These are phyloP conservation scores for Anarsia innoxiella DNA, from an alignment of 2,888 invertebrate genomes.

Conservation along the genomic window DNA sequence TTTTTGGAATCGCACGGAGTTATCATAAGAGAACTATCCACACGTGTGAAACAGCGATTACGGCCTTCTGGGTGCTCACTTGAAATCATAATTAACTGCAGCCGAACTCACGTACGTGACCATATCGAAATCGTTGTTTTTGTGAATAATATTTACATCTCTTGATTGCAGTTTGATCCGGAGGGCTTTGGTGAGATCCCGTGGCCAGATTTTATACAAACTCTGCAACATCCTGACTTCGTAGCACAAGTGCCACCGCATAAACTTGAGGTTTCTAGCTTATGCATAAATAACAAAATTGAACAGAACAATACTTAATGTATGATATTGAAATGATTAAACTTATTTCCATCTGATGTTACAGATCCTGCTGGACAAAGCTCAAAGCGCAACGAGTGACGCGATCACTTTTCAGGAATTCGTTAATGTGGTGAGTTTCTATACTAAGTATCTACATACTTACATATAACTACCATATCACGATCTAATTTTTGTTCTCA, in stretches of 20 bases:
- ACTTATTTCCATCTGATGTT: too few species aligned
- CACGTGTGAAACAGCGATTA: slow-evolving; percentile 52
- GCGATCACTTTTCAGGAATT: slow-evolving; percentile 95
- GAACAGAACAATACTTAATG: too few species aligned
- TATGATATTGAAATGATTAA: too few species aligned
- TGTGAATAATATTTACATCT: slow-evolving; percentile 8
- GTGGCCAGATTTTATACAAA: slow-evolving; percentile 87
- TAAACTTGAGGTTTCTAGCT: slow-evolving; percentile 85
- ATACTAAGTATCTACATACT: not conserved
- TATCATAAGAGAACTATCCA: slow-evolving; percentile 35
- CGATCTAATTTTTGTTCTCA: not conserved
- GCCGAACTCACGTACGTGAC: slow-evolving; percentile 17
- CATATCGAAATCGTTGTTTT: slow-evolving; percentile 11
- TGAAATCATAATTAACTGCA: slow-evolving; percentile 44
- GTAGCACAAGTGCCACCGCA: slow-evolving; percentile 82
- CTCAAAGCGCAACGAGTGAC: slow-evolving; percentile 79
- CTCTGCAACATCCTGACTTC: slow-evolving; percentile 86
- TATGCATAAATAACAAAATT: slow-evolving; percentile 20
- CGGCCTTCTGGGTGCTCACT: slow-evolving; percentile 40
- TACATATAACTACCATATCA: not conserved
- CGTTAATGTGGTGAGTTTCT: slow-evolving; percentile 91
- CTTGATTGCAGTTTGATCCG: slow-evolving; percentile 84
- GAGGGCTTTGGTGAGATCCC: slow-evolving; percentile 96
- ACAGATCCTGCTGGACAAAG: slow-evolving; percentile 81
- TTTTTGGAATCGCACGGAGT: slow-evolving; percentile 55